phyloP scores from a whole-genome alignment of 2,797 vertebrate genomes.

The Bucorvus abyssinicus region DNA sequence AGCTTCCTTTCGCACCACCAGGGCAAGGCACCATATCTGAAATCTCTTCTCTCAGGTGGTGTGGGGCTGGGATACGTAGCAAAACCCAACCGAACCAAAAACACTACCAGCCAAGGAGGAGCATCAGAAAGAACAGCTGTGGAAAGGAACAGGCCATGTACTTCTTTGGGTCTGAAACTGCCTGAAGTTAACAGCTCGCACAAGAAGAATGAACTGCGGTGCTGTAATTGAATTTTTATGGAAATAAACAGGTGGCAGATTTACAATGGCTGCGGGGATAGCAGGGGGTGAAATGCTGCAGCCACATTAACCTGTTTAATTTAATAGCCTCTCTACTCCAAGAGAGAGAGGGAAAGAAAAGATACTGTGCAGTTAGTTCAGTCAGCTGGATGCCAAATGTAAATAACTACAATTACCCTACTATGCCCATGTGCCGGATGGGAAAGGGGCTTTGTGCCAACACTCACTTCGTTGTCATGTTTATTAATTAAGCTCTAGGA shows the following conservation, averaged over 20 bases:
- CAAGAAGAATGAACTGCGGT: conserved; percentile 74
- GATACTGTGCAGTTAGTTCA: conserved; percentile 43
- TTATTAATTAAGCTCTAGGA: conserved; percentile 73
- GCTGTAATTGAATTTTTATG: conserved; percentile 83
- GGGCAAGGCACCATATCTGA: background rate
- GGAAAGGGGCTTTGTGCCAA: conserved; percentile 59
- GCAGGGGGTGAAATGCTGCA: conserved; percentile 66
- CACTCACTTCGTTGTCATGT: conserved; percentile 45
- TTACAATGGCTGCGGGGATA: conserved; percentile 72
- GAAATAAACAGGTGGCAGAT: conserved; percentile 84
- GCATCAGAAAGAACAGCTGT: background rate
- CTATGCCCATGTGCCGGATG: conserved; percentile 51
- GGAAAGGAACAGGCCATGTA: background rate
- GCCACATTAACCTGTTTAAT: conserved; percentile 80
- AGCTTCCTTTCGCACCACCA: background rate
- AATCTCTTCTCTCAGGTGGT: background rate
- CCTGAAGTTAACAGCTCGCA: conserved; percentile 72
- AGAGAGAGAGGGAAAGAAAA: background rate
- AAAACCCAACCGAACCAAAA: background rate
- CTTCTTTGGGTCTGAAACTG: conserved; percentile 51
- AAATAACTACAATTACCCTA: conserved; percentile 74
- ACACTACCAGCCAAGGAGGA: background rate
- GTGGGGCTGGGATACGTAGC: background rate
- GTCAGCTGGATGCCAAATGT: conserved; percentile 75
- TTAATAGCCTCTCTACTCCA: conserved; percentile 64